phyloP scores from a whole-genome alignment of 2,113 vertebrate species.

The Paracanthobrama guichenoti region DNA sequence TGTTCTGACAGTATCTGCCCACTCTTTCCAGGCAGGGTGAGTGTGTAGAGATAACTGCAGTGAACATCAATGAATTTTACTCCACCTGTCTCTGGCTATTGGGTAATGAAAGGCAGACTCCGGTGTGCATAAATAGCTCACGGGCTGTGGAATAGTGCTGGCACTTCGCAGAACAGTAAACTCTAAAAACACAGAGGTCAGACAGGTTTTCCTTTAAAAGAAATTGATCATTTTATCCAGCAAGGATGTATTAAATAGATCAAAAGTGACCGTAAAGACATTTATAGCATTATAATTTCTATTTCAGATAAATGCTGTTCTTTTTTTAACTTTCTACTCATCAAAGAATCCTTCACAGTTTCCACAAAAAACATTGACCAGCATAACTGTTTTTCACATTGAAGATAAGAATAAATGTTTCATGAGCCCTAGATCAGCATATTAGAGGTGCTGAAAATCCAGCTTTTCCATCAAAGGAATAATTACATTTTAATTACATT shows the following conservation, averaged over 20 bases:
- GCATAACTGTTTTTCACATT: background rate
- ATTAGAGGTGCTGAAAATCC: background rate
- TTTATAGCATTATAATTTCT: no score
- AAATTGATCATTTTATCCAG: no score
- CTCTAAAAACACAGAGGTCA: background rate
- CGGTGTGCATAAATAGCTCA: background rate
- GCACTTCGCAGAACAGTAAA: background rate
- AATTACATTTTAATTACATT: background rate
- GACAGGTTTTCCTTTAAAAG: no score
- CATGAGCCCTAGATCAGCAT: background rate
- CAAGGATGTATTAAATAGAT: no score
- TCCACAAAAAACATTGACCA: background rate
- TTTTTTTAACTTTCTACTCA: background rate
- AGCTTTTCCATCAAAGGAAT: background rate
- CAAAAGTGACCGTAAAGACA: no score
- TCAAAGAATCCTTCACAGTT: background rate
- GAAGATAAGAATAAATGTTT: background rate
- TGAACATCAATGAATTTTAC: constrained; percentile 22
- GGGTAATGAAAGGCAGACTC: background rate
- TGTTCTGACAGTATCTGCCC: constrained; percentile 33
- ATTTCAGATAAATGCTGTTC: background rate
- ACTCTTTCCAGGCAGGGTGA: constrained; percentile 10
- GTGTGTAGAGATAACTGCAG: constrained; percentile 29
- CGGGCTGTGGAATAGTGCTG: background rate
- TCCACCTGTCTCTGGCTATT: background rate